phyloP scores from a whole-genome alignment of 2,797 vertebrate species.

The Sebastes itinus region DNA sequence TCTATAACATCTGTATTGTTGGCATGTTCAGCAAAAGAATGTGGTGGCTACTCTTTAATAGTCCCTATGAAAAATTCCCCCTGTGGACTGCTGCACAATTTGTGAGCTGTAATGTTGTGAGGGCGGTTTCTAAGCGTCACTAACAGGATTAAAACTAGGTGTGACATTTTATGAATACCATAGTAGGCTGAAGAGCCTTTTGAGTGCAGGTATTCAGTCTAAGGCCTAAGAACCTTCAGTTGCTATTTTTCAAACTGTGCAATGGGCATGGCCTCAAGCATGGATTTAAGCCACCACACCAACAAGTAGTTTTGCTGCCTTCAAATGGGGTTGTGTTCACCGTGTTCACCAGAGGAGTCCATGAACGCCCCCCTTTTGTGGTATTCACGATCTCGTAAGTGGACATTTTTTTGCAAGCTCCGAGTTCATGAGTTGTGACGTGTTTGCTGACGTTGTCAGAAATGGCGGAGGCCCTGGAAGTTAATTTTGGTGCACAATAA shows the following conservation, averaged over 20 bases:
- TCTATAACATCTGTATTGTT: not conserved
- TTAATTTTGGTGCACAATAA: too few relatives aligned
- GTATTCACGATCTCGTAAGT: too few relatives aligned
- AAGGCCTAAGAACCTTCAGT: conserved; percentile 1
- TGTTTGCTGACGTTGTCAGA: too few relatives aligned
- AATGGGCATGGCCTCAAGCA: not conserved
- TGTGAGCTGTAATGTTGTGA: conserved; percentile 40
- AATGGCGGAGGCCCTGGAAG: too few relatives aligned
- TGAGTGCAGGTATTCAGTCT: conserved; percentile 17
- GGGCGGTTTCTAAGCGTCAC: conserved; percentile 39
- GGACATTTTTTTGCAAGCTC: too few relatives aligned
- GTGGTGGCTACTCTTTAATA: conserved; percentile 4
- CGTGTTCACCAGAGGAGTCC: too few relatives aligned
- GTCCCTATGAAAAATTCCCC: conserved; percentile 9
- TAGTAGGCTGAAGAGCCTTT: conserved; percentile 32
- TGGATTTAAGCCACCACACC: conserved; percentile 3
- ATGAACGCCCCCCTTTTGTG: too few relatives aligned
- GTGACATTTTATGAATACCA: conserved; percentile 55
- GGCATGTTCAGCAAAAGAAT: not conserved
- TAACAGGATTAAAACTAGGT: conserved; percentile 57
- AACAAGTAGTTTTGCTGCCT: not conserved
- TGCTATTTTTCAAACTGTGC: not conserved
- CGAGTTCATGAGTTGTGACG: too few relatives aligned
- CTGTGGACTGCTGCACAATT: not conserved
- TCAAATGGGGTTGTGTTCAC: not conserved